Evolutionary conservation across 2,888 invertebrate genomes (phyloP).

Genomic region (Clusia tigrina): DNA sequence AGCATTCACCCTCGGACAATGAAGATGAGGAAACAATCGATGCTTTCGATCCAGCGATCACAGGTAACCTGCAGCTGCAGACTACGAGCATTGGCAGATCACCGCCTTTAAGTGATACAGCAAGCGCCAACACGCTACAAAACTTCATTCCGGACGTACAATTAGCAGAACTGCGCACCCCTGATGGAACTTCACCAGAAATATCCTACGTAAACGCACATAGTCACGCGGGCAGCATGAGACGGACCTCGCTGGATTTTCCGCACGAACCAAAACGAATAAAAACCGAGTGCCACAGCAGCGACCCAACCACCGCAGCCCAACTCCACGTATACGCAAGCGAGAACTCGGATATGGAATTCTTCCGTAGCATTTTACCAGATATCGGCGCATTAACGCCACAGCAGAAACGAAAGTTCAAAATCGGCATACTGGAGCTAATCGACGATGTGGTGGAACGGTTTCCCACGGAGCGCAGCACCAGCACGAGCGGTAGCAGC

Average conservation of each 20-base stretch:
- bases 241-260: slow-evolving; percentile 32
- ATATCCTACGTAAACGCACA: slow-evolving; percentile 34
- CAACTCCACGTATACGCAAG: slow-evolving; percentile 33
- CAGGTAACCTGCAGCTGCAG: slow-evolving; percentile 42
- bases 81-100: slow-evolving; percentile 36
- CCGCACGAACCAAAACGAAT: slow-evolving; percentile 51
- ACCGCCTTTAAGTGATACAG: slow-evolving; percentile 56
- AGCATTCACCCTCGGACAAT: slow-evolving; percentile 58
- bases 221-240: slow-evolving; percentile 27
- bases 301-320: slow-evolving; percentile 46
- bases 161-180: slow-evolving; percentile 45
- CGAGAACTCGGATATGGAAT: slow-evolving; percentile 62
- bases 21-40: slow-evolving; percentile 62
- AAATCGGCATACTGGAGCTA: slow-evolving; percentile 66
- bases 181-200: slow-evolving; percentile 34
- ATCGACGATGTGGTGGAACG: slow-evolving; percentile 65
- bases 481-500: slow-evolving; percentile 29
- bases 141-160: slow-evolving; percentile 57
- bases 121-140: slow-evolving; percentile 58
- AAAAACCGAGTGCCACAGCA: slow-evolving; percentile 52
- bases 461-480: slow-evolving; percentile 48
- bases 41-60: slow-evolving; percentile 55
- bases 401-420: slow-evolving; percentile 67
- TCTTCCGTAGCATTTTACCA: slow-evolving; percentile 67
- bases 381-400: slow-evolving; percentile 66